phyloP scores from a whole-genome alignment of 2,113 vertebrate genomes.

The Thinocorus orbignyianus region DNA sequence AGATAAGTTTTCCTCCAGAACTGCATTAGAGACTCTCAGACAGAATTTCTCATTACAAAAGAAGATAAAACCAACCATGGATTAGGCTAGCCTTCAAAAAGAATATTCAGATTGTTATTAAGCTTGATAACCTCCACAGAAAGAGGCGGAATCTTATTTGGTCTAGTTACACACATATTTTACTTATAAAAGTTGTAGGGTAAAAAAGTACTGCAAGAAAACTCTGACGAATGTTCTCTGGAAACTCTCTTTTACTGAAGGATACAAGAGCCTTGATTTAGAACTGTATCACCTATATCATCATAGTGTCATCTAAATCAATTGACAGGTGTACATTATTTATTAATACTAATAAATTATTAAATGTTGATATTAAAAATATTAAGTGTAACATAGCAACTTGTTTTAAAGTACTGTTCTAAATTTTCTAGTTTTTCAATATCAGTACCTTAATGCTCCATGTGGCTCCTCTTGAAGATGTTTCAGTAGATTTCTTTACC shows the following conservation, averaged over 20 bases:
- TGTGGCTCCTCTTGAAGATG: not conserved
- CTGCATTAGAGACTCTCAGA: not conserved
- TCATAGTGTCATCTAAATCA: not conserved
- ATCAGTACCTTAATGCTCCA: not conserved
- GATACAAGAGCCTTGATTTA: not conserved
- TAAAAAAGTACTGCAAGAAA: not conserved
- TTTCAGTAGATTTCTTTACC: not conserved
- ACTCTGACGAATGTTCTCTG: too few relatives aligned
- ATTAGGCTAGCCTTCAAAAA: not conserved
- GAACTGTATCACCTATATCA: not conserved
- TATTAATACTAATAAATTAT: not conserved
- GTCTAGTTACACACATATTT: not conserved
- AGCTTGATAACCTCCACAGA: not conserved
- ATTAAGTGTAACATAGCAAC: not conserved
- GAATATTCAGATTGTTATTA: not conserved
- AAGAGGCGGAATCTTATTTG: not conserved
- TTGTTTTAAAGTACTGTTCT: not conserved
- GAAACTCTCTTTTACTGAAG: not conserved
- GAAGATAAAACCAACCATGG: not conserved
- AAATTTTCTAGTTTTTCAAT: not conserved
- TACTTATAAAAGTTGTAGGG: not conserved
- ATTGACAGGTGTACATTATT: not conserved
- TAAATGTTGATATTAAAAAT: not conserved
- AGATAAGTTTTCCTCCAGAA: not conserved
- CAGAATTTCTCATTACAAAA: not conserved